Evolutionary conservation across 2,113 vertebrate genomes (phyloP).

Genomic region (Aphelocoma coerulescens): DNA sequence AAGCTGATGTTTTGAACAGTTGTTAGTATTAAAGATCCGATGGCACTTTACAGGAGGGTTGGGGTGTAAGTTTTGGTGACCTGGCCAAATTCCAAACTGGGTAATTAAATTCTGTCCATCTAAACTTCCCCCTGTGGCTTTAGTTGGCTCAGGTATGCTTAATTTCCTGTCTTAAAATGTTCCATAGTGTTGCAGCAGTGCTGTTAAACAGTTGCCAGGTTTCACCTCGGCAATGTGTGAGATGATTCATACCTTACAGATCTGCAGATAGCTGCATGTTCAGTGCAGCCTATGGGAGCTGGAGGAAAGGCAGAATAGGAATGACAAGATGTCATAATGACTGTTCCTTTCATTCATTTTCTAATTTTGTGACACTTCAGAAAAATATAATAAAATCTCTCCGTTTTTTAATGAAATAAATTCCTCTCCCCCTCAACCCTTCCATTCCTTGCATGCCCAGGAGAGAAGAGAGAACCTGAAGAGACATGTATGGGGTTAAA

Average conservation of each 20-base stretch:
- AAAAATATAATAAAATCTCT: background rate
- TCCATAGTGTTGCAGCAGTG: conserved; percentile 4
- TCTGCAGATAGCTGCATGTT: background rate
- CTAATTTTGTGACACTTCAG: background rate
- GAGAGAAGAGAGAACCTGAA: background rate
- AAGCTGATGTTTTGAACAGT: conserved; percentile 28
- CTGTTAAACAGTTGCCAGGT: conserved; percentile 41
- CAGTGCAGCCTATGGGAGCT: background rate
- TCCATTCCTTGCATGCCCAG: background rate
- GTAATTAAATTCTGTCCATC: conserved; percentile 63
- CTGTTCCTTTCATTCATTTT: background rate
- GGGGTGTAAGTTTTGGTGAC: conserved; percentile 11
- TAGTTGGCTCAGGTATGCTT: conserved; percentile 51
- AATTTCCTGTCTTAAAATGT: conserved; percentile 50
- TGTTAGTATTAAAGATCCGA: background rate
- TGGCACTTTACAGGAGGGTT: conserved; percentile 15
- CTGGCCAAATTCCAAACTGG: conserved; percentile 33
- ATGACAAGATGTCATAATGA: background rate
- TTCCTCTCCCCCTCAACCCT: background rate
- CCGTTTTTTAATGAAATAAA: background rate
- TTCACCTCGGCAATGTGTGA: conserved; percentile 9
- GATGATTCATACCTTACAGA: conserved; percentile 34
- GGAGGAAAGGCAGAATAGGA: background rate
- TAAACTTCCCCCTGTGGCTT: conserved; percentile 33
- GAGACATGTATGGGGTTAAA: rapidly evolving